phyloP scores from a whole-genome alignment of 2,113 vertebrate genomes.

The Agapornis roseicollis region DNA sequence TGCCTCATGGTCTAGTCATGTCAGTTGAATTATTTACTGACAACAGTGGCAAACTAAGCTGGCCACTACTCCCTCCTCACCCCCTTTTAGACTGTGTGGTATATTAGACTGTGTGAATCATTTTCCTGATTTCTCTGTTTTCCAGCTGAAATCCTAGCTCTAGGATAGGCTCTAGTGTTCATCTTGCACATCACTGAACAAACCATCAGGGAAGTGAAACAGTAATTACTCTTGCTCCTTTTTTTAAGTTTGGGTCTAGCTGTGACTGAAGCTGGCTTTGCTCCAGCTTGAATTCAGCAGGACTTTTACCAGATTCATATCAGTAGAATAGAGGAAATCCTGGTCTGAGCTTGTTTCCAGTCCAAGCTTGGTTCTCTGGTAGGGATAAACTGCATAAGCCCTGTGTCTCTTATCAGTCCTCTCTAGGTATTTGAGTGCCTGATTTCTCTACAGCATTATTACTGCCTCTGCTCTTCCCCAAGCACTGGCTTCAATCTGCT shows the following conservation, averaged over 20 bases:
- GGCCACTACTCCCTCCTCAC: background rate
- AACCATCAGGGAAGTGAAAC: background rate
- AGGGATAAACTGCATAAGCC: background rate
- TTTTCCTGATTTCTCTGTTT: background rate
- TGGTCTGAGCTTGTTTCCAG: background rate
- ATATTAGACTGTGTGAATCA: background rate
- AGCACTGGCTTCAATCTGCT: background rate
- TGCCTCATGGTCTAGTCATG: background rate
- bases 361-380: background rate
- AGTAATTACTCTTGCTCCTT: background rate
- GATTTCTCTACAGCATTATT: background rate
- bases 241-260: background rate
- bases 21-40: background rate
- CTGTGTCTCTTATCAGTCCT: background rate
- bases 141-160: background rate
- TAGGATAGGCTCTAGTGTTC: background rate
- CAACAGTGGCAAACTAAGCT: background rate
- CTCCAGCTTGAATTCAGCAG: background rate
- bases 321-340: background rate
- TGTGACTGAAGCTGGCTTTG: background rate
- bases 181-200: background rate
- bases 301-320: background rate
- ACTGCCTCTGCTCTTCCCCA: background rate
- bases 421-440: background rate
- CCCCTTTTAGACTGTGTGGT: background rate